Evolutionary conservation across 23 tunicate species (phyloP), one percentile per base, ranked within the genome.

Genomic region (Diplosoma virens): DNA sequence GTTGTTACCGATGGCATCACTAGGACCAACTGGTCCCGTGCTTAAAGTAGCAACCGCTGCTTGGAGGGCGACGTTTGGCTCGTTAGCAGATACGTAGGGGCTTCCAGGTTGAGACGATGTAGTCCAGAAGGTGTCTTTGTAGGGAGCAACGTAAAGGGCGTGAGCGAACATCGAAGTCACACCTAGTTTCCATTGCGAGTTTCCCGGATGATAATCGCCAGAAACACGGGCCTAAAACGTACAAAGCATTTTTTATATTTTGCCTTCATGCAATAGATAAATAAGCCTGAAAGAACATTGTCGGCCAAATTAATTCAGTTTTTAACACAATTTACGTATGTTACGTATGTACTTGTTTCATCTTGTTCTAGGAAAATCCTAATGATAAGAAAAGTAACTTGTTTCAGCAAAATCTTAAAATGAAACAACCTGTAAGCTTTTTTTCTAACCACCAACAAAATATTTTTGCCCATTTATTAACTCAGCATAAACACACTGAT

Each of bases 21-120:
- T 77, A 3, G 90, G 90, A 47, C 98, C 98, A 48, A 93, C 98
- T 5, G 92, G 92, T 59, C 98, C 98, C 14, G 93, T 93, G 77
- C 84, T 80, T 2, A 93, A 68, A 29, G 93, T 86, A 1, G 98
- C 79, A 28, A 93, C 75, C 5, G 90, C 87, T 5, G 87, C 76
- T 81, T 93, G 98, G 24, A 93, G 74, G 0, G 55, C 79, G 25
- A 74, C 76, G 72, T 80, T 84, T 1, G 90, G 86, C 33, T 93
- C 98, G 0, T 41, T 26, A n/a, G 63, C 68, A 16, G 37, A 30
- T 23, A 77, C 80, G 31, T 84, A 80, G 3, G 98, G 98, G 47
- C 63, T 84, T n/a, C 93, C 93, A 0, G 83, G 80, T 52, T 93
- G 98, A 1, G 5, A 18, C 3, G 86, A 31, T 31, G 83, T 75